These are phyloP conservation scores for Battus philenor DNA, from an alignment of 1,140 invertebrate genomes.

Conservation along the genomic window DNA sequence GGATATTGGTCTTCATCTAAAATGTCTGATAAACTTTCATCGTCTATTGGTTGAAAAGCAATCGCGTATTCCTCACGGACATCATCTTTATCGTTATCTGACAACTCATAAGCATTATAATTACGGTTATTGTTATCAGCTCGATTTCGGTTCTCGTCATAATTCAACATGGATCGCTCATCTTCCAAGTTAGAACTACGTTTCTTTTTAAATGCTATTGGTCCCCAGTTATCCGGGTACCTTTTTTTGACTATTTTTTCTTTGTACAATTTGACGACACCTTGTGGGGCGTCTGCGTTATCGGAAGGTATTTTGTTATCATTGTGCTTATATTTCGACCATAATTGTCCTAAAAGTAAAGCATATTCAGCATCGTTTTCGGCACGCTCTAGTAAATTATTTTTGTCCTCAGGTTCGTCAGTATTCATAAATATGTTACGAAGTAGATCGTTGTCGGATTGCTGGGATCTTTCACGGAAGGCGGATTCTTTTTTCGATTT, in stretches of 20 bases:
- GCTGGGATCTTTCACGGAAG: conserved; percentile 75
- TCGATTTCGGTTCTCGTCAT: conserved; percentile 52
- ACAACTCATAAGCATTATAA: conserved; percentile 57
- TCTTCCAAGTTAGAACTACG: conserved; percentile 59
- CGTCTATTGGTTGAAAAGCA: conserved; percentile 75
- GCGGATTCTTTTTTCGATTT: conserved; percentile 61
- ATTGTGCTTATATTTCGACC: conserved; percentile 76
- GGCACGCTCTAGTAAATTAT: conserved; percentile 53
- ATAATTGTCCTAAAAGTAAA: conserved; percentile 75
- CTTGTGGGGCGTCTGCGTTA: conserved; percentile 49
- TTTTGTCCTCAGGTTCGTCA: conserved; percentile 62
- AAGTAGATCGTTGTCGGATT: conserved; percentile 74
- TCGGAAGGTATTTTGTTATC: conserved; percentile 61
- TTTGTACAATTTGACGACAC: conserved; percentile 62
- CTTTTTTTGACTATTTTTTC: conserved; percentile 69
- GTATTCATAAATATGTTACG: conserved; percentile 77
- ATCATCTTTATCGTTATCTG: conserved; percentile 61
- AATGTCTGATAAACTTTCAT: conserved; percentile 61
- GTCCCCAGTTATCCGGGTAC: conserved; percentile 66
- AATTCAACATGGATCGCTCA: conserved; percentile 34
- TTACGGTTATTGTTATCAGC: conserved; percentile 55
- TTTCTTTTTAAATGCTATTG: conserved; percentile 71
- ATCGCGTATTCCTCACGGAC: conserved; percentile 76
- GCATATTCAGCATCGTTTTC: conserved; percentile 76
- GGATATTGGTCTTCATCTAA: conserved; percentile 62